A percentile compares a stretch with the other conserved stretches of the same genome.
phyloP scores from a whole-genome alignment of 2,797 vertebrate genomes.

The Gymnothorax reevesii region DNA sequence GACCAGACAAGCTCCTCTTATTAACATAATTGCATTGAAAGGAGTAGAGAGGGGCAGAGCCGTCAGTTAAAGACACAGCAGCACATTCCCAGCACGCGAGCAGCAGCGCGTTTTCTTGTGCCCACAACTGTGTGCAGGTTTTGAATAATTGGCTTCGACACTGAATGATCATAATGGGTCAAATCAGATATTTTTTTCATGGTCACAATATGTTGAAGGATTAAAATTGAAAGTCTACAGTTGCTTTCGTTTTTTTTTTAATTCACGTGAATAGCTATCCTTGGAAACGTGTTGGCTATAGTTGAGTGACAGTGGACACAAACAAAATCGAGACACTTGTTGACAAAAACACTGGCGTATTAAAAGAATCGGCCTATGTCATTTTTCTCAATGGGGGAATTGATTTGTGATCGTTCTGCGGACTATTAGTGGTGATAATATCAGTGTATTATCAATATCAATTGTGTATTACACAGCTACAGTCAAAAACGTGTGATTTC shows the following conservation, averaged over 20 bases:
- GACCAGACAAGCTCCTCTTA: constrained; percentile 72
- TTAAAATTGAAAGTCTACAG: not conserved
- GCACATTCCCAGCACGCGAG: constrained; percentile 43
- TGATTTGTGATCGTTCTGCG: not conserved
- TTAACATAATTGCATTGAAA: constrained; percentile 86
- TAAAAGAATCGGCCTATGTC: too few species aligned
- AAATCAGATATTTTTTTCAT: not conserved
- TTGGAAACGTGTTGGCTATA: not conserved
- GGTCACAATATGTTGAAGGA: not conserved
- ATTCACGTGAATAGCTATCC: not conserved
- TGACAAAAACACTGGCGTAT: too few species aligned
- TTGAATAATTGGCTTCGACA: constrained; percentile 7
- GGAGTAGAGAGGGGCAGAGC: constrained; percentile 60
- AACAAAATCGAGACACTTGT: not conserved
- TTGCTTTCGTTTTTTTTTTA: not conserved
- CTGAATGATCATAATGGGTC: constrained; percentile 6
- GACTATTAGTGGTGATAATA: not conserved
- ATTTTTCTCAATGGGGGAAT: not conserved
- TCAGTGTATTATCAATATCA: not conserved
- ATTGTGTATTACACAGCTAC: not conserved
- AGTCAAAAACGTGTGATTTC: not conserved
- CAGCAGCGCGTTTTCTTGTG: constrained; percentile 16
- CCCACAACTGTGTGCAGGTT: not conserved
- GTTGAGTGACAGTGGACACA: not conserved
- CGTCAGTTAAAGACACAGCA: constrained; percentile 75